These are phyloP conservation scores for Troglohyphantes excavatus DNA, from an alignment of 2,888 invertebrate species.

Conservation along the genomic window DNA sequence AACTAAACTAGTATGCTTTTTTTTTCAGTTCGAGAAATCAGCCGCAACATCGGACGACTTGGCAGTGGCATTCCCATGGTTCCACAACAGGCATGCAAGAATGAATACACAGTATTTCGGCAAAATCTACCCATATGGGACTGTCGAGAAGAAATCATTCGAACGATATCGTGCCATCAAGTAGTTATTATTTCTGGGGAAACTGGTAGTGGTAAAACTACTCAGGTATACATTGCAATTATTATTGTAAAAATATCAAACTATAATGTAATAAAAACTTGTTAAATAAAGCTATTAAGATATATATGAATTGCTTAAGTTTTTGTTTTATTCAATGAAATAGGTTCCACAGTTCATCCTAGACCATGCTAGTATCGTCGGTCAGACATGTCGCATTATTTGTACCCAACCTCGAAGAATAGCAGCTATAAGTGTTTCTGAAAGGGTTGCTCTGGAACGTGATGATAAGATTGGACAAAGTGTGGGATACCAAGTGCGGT, in stretches of 20 bases:
- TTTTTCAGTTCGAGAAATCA: slow-evolving; percentile 81
- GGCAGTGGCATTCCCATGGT: slow-evolving; percentile 88
- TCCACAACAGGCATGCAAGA: slow-evolving; percentile 84
- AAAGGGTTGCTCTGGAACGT: slow-evolving; percentile 93
- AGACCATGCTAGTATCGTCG: slow-evolving; percentile 87
- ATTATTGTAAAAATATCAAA: too few species aligned
- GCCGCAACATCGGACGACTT: slow-evolving; percentile 86
- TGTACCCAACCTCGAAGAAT: slow-evolving; percentile 96
- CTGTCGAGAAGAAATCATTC: slow-evolving; percentile 87
- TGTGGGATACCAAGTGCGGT: slow-evolving; percentile 94
- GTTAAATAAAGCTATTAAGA: not conserved
- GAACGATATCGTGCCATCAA: slow-evolving; percentile 87
- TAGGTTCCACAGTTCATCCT: slow-evolving; percentile 96
- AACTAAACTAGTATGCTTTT: too few species aligned
- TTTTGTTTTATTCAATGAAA: slow-evolving; percentile 21
- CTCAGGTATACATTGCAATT: slow-evolving; percentile 86
- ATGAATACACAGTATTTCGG: slow-evolving; percentile 83
- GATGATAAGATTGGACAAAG: slow-evolving; percentile 89
- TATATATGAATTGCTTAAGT: not conserved
- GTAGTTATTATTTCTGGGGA: slow-evolving; percentile 87
- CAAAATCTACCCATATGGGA: slow-evolving; percentile 88
- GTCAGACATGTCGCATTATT: slow-evolving; percentile 90
- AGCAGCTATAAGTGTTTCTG: slow-evolving; percentile 94
- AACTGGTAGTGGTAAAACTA: slow-evolving; percentile 97
- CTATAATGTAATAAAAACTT: too few species aligned